Conservation (phyloP, 1,140 invertebrate species). For the Drosophila seguyi region DNA sequence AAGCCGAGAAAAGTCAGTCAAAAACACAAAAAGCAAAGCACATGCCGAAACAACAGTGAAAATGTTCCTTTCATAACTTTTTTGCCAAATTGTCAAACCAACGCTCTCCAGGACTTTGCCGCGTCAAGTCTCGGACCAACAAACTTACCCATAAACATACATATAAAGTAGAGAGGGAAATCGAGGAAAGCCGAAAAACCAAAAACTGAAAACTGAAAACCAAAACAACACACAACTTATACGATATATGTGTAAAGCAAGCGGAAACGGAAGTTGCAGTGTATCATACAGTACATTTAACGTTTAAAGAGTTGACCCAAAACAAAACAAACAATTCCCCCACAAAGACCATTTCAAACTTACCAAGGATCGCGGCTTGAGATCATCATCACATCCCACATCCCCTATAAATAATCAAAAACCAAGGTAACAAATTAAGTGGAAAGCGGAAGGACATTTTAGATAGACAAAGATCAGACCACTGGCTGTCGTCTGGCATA, state of each 20-base stretch:
- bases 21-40: constrained; percentile 41
- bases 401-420: constrained; percentile 48
- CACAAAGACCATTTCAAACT: constrained; percentile 44
- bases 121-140: constrained; percentile 68
- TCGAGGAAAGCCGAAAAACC: constrained; percentile 20
- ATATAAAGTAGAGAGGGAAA: constrained; percentile 45
- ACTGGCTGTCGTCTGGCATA: constrained; percentile 29
- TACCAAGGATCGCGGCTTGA: constrained; percentile 19
- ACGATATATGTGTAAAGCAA: constrained; percentile 47
- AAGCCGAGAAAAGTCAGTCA: constrained; percentile 30
- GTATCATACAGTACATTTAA: constrained; percentile 55
- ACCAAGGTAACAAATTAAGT: constrained; percentile 22
- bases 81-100: constrained; percentile 84
- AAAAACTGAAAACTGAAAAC: constrained; percentile 33
- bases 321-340: constrained; percentile 1
- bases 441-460: constrained; percentile 35
- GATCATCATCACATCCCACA: constrained; percentile 15
- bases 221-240: constrained; percentile 49
- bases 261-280: constrained; percentile 45
- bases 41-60: constrained; percentile 65
- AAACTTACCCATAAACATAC: constrained; percentile 51
- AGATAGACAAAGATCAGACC: constrained; percentile 64
- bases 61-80: constrained; percentile 83
- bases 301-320: constrained; percentile 58
- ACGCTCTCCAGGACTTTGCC: constrained; percentile 78